These are phyloP conservation scores for Odontothrips loti DNA, from an alignment of 2,888 invertebrate genomes.

Conservation along the genomic window DNA sequence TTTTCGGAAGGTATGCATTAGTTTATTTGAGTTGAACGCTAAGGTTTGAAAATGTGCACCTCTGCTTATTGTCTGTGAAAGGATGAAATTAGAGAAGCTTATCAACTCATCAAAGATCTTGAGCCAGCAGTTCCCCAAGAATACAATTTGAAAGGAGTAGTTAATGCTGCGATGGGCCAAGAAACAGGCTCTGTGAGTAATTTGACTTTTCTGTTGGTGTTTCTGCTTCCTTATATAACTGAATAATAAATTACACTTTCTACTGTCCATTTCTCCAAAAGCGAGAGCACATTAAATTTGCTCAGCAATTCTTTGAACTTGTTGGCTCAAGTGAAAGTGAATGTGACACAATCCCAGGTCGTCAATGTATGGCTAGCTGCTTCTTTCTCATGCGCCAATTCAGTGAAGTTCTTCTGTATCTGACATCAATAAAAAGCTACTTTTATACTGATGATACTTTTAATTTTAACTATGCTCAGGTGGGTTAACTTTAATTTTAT, in stretches of 20 bases:
- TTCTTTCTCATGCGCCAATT: constrained; percentile 92
- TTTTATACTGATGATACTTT: constrained; percentile 84
- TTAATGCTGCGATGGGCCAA: constrained; percentile 89
- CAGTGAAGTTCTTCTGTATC: constrained; percentile 92
- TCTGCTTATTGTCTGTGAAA: constrained; percentile 33
- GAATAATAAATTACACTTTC: constrained; percentile 6
- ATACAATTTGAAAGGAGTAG: constrained; percentile 93
- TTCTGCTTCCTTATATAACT: constrained; percentile 18
- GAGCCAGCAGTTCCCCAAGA: constrained; percentile 93
- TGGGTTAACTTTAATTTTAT: constrained; percentile 39
- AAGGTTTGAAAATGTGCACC: background rate
- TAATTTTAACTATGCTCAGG: constrained; percentile 82
- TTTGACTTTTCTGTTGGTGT: constrained; percentile 30
- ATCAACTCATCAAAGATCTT: constrained; percentile 80
- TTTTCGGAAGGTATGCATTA: background rate
- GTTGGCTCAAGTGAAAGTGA: constrained; percentile 96
- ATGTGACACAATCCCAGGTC: constrained; percentile 94
- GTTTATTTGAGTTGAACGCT: background rate
- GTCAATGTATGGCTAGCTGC: constrained; percentile 97
- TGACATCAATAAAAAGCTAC: constrained; percentile 96
- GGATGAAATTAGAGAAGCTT: constrained; percentile 84
- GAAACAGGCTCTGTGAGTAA: constrained; percentile 78
- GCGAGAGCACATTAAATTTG: constrained; percentile 90
- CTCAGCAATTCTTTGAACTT: constrained; percentile 93
- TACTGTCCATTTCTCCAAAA: constrained; percentile 45